A percentile compares a stretch with the other conserved stretches of the same genome.
Evolutionary conservation across 2,113 vertebrate species (phyloP).

Genomic region (Anser cygnoides): DNA sequence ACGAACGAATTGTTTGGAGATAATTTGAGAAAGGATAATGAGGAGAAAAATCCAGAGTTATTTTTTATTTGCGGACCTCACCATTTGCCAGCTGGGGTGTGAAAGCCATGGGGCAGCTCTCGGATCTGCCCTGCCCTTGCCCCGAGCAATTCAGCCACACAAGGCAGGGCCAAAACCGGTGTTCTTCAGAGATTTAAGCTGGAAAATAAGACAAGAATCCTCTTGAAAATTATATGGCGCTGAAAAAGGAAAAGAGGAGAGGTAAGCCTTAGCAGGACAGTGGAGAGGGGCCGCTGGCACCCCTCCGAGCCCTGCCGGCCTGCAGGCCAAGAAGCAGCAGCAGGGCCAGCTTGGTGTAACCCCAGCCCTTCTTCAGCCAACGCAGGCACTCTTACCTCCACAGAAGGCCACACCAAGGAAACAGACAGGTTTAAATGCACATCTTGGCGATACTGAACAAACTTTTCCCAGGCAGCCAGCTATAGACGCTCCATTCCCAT

Average conservation of each 20-base stretch:
- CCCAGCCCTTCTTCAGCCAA: not conserved
- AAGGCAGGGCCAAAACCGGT: not conserved
- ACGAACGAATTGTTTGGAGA: not conserved
- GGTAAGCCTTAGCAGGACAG: not conserved
- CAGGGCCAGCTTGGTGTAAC: not conserved
- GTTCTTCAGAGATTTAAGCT: not conserved
- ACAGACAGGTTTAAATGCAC: not conserved
- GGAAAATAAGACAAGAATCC: not conserved
- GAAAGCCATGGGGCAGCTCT: not conserved
- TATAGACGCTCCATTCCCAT: not conserved
- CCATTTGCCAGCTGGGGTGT: fast-evolving
- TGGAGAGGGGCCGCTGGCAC: not conserved
- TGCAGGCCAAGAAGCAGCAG: not conserved
- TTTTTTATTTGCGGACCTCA: not conserved
- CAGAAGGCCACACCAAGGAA: too few species aligned
- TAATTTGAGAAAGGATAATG: not conserved
- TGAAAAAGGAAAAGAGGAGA: not conserved
- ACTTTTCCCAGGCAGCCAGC: not conserved
- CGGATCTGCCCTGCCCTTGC: too few species aligned
- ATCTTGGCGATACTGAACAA: not conserved
- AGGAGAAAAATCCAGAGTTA: not conserved
- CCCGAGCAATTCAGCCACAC: not conserved
- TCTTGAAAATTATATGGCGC: not conserved
- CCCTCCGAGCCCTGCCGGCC: too few species aligned
- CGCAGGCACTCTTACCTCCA: too few species aligned